These are phyloP conservation scores for Engystomops pustulosus DNA, from an alignment of 2,113 vertebrate genomes.

Conservation along the genomic window DNA sequence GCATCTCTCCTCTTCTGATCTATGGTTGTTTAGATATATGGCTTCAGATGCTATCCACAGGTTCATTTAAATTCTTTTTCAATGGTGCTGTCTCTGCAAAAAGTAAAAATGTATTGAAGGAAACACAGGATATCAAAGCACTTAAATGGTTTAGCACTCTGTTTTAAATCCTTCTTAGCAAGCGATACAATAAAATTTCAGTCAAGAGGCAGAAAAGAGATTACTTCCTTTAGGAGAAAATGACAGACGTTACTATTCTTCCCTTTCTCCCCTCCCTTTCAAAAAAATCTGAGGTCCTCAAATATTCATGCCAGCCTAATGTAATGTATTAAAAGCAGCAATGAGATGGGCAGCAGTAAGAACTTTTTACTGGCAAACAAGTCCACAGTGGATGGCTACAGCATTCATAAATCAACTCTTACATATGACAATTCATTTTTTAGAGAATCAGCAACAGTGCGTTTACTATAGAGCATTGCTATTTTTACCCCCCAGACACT, in stretches of 20 bases:
- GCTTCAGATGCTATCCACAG: conserved; percentile 39
- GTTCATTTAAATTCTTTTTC: conserved; percentile 56
- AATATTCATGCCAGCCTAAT: conserved; percentile 17
- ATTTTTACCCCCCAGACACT: too few relatives aligned
- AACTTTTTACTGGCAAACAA: background rate
- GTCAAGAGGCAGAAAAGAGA: conserved; percentile 29
- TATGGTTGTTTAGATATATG: conserved; percentile 45
- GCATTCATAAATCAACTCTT: background rate
- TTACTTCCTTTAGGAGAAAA: conserved; percentile 23
- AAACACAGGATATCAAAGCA: conserved; percentile 52
- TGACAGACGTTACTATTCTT: background rate
- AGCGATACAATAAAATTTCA: conserved; percentile 29
- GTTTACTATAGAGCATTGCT: background rate
- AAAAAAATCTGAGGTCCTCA: background rate
- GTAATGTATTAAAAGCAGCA: background rate
- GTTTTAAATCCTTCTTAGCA: conserved; percentile 47
- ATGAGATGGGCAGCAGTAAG: background rate
- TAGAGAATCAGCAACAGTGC: background rate
- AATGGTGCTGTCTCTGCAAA: conserved; percentile 43
- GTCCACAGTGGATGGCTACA: background rate
- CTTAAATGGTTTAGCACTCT: conserved; percentile 37
- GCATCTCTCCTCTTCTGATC: conserved; percentile 44
- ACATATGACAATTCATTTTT: background rate
- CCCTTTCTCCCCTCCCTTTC: background rate
- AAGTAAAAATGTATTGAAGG: conserved; percentile 29